These are phyloP conservation scores for Acleris emargana DNA, from an alignment of 2,888 invertebrate genomes.

Conservation along the genomic window DNA sequence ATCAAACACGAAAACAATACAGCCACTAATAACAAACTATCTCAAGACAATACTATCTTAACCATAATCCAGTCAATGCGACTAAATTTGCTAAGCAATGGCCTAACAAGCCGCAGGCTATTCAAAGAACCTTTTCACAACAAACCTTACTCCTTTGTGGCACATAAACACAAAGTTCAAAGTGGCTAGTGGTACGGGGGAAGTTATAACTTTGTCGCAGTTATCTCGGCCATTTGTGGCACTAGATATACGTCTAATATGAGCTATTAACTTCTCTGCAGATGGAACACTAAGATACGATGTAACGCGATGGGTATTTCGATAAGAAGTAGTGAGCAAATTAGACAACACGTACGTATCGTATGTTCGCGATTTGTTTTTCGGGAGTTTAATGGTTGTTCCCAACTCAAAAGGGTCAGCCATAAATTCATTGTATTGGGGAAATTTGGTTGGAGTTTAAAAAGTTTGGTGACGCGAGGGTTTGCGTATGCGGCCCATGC, in stretches of 20 bases:
- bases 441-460: conserved; percentile 28
- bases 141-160: conserved; percentile 34
- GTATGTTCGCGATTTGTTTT: conserved; percentile 34
- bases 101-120: conserved; percentile 45
- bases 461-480: conserved; percentile 29
- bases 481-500: conserved; percentile 17
- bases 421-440: conserved; percentile 35
- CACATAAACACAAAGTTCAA: conserved; percentile 25
- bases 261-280: conserved; percentile 59
- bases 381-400: conserved; percentile 35
- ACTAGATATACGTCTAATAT: conserved; percentile 50
- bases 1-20: conserved; percentile 22
- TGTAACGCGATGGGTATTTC: conserved; percentile 61
- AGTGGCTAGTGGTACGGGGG: conserved; percentile 23
- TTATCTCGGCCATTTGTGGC: conserved; percentile 37
- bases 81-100: conserved; percentile 44
- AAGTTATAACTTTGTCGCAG: conserved; percentile 27
- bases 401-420: conserved; percentile 33
- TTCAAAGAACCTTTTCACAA: conserved; percentile 44
- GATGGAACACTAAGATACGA: conserved; percentile 56
- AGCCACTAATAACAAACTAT: conserved; percentile 31
- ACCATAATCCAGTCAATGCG: conserved; percentile 41
- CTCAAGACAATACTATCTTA: conserved; percentile 43
- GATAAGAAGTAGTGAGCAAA: conserved; percentile 55
- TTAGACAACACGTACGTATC: conserved; percentile 33